Percentiles rank a stretch among this genome's conserved stretches.
These are phyloP conservation scores for Diarsia dahlii DNA, from an alignment of 2,888 invertebrate genomes.

Conservation along the genomic window DNA sequence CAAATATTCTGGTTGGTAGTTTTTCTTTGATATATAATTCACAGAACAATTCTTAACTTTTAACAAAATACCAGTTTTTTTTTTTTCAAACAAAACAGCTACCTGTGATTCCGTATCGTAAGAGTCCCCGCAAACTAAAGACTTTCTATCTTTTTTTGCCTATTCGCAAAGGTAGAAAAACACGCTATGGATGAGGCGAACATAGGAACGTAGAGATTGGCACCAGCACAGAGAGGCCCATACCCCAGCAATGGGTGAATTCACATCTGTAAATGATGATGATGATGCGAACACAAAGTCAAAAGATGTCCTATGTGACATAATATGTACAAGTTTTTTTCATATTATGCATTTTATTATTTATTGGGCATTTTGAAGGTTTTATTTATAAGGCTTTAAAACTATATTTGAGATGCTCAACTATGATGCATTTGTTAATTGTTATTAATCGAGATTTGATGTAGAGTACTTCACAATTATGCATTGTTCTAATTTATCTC, in stretches of 20 bases:
- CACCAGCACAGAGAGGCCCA: no score
- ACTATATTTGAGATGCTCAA: background rate
- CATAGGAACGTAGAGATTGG: background rate
- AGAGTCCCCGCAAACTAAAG: background rate
- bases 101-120: background rate
- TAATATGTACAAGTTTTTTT: background rate
- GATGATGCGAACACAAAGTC: no score
- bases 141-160: background rate
- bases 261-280: no score
- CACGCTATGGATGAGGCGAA: background rate
- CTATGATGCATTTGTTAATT: background rate
- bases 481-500: background rate
- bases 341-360: background rate
- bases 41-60: background rate
- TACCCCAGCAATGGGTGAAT: no score
- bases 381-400: background rate
- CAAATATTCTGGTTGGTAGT: slow-evolving; percentile 81
- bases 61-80: background rate
- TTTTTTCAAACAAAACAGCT: background rate
- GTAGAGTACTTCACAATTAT: background rate
- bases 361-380: background rate
- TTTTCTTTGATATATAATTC: background rate
- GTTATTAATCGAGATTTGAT: background rate
- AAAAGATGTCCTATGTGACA: no score
- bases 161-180: background rate